Base-by-base conservation (phyloP, 2,797 vertebrate species). In the Acipenser ruthenus region DNA sequence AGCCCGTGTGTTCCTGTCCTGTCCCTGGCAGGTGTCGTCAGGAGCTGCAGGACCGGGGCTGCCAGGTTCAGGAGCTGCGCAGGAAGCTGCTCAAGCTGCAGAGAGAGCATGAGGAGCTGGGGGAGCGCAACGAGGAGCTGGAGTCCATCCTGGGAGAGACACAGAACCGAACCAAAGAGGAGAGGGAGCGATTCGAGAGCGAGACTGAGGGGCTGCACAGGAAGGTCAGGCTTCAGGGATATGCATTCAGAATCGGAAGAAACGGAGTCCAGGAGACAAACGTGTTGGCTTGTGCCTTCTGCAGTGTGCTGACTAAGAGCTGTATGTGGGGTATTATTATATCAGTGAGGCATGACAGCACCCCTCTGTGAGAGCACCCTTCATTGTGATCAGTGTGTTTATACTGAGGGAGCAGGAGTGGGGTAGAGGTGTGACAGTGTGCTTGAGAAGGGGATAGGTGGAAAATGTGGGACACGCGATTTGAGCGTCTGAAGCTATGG, bases 51-150 rank as follows among this genome's bases (percentile, higher is more conserved):
- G 89, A 86, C 50, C 67, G 74, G 0, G 82, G 90, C 47, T 84
- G 86, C 49, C 88, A 87, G 69, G 81, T 88, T 68, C 85, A 85
- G 6, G 88, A 93, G 77, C 81, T 95, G 71, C 87, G 90, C 18
- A 82, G 89, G 67, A 88, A 89, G 71, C 79, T 93, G 50, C 86
- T 88, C 9, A 90, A 83, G 63, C 81, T 87, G 64, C 88, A 89
- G 62, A 73, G 67, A 63, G 87, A 92, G 8, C 87, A 86, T 0
- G 87, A 93, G 70, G 90, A 86, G 70, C 76, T 92, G 74, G 89
- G 87, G 68, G 92, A 94, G 78, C 74, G 78, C 69, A 94, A 88
- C 0, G 92, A 95, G 72, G 90, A 94, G 76, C 83, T 94, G 80
- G 91, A 95, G 72, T 85, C 92, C 0, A 64, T 92, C 51, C 74